Base-by-base conservation (phyloP, 2,888 invertebrate genomes). In the Leucophenga montana region DNA sequence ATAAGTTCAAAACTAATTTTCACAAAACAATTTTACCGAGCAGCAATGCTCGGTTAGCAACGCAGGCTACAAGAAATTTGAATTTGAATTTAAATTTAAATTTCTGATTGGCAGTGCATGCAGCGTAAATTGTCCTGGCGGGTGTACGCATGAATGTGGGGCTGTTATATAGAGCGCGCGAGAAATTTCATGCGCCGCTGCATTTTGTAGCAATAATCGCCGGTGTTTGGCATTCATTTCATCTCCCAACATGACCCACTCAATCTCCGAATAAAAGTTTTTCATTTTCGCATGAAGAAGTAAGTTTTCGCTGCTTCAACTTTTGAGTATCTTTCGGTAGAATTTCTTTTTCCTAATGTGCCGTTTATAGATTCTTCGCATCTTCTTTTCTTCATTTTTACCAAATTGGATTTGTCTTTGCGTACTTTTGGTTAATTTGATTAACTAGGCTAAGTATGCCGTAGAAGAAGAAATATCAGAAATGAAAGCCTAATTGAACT, bases 191-290 rank as follows among this genome's bases (percentile, higher is more conserved):
- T 75, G 78, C 77, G 72, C 74, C 73, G 78, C 73, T 82, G 84
- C 81, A 78, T 83, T 84, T 76, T 75, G 83, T 78, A 74, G 81
- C 81, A 82, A 82, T 82, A 82, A 82, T 83, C 81, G 81, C 75
- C 84, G 79, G 84, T 82, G 81, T 82, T 82, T 80, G 84, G 73
- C 75, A 67, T 68, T 77, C 71, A 76, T 76, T 72, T 56, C 16
- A 20, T 14, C 31, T 6, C 3, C 48, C 33, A 20, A 33, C 18
- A 39, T 11, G 18, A 70, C 18, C 59, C 20, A 62, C 16, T 2
- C n/a, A 62, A n/a, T 11, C 5, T 13, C 16, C 16, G 27, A 64
- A 22, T 22, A n/a, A 22, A 44, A 22, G 6, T 16, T 53, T 18
- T 53, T 18, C 16, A 18, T 20, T 53, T 53, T 3, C 50, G 8